A percentile compares a stretch with the other conserved stretches of the same genome.
These are phyloP conservation scores for Glossophaga mutica DNA, from an alignment of 2,797 vertebrate genomes.

Conservation along the genomic window DNA sequence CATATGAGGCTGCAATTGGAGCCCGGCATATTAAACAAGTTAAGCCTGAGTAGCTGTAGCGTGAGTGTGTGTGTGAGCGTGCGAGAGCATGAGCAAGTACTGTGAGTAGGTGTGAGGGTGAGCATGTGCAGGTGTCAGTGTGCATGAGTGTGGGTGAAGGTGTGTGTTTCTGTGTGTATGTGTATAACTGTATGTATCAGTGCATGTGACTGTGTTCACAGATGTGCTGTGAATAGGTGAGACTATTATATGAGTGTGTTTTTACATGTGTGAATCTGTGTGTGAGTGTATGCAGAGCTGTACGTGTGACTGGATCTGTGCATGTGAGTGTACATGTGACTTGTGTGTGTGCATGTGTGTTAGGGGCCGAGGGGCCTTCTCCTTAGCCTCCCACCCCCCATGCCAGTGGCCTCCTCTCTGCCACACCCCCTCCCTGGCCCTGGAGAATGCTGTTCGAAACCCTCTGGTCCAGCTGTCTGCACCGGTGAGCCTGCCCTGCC, in stretches of 20 bases:
- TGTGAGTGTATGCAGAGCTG: fast-evolving
- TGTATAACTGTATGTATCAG: neutral
- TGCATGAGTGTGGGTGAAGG: neutral
- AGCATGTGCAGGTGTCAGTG: neutral
- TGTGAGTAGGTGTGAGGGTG: neutral
- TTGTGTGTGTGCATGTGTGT: fast-evolving
- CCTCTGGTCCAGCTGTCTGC: no score
- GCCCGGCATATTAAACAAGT: neutral
- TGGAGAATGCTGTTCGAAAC: no score
- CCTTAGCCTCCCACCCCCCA: no score
- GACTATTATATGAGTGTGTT: neutral
- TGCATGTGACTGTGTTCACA: neutral
- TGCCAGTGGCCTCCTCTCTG: no score
- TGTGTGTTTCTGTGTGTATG: neutral
- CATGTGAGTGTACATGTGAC: neutral
- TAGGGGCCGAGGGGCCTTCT: neutral
- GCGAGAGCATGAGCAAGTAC: neutral
- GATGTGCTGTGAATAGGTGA: neutral
- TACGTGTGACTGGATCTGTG: neutral
- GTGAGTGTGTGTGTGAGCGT: neutral
- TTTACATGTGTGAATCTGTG: neutral
- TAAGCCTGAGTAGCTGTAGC: neutral
- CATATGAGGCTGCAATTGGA: neutral
- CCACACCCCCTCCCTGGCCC: neutral
- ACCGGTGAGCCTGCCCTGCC: neutral